Conservation (phyloP, 2,797 vertebrate species). For the Coreius guichenoti region DNA sequence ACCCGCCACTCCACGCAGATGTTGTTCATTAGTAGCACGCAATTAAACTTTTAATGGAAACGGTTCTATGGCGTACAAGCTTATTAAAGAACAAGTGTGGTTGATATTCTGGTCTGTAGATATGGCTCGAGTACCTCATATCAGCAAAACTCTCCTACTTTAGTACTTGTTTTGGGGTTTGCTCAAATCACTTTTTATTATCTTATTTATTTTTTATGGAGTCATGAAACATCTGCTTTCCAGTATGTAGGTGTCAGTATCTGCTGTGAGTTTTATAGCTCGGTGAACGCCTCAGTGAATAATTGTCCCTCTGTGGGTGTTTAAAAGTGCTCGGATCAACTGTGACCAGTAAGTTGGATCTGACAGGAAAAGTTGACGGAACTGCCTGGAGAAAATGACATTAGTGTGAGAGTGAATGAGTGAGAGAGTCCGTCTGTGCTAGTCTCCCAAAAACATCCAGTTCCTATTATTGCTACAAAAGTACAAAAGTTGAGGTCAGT, state of each 20-base stretch:
- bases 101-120: not conserved
- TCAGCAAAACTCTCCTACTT: not conserved
- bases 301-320: conserved; percentile 25
- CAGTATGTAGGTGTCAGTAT: conserved; percentile 21
- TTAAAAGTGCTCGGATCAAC: not conserved
- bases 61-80: not conserved
- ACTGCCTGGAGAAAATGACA: conserved; percentile 37
- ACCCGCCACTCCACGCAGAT: not conserved
- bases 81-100: not conserved
- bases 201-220: not conserved
- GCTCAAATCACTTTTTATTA: not conserved
- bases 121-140: not conserved
- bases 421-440: conserved; percentile 16
- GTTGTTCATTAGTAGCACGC: conserved; percentile 16
- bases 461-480: too few species aligned
- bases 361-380: conserved; percentile 12
- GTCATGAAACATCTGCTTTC: not conserved
- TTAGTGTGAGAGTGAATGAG: conserved; percentile 14
- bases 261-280: conserved; percentile 9
- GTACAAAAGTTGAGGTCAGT: too few species aligned
- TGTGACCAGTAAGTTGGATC: not conserved
- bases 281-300: conserved; percentile 14
- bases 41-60: conserved; percentile 22
- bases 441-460: not conserved
- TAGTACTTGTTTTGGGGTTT: not conserved